Evolutionary conservation across 1,140 invertebrate genomes (phyloP).

Genomic region (Cydia pomonella): DNA sequence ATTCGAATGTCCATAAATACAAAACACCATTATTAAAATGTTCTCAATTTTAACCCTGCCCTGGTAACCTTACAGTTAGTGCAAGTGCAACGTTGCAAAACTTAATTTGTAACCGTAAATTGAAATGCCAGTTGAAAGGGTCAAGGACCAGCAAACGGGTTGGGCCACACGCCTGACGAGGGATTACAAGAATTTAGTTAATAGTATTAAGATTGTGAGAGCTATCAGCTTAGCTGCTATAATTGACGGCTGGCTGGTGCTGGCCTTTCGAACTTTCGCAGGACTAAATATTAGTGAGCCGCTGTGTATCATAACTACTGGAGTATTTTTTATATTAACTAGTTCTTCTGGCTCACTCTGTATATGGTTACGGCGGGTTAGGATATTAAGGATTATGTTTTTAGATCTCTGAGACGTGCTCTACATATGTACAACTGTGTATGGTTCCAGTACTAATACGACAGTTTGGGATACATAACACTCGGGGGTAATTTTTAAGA

Average conservation of each 20-base stretch:
- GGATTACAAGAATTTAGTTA: constrained; percentile 11
- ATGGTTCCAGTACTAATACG: no score
- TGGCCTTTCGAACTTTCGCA: not conserved
- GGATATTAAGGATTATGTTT: no score
- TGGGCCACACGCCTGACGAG: not conserved
- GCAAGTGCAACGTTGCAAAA: constrained; percentile 24
- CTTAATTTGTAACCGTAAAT: constrained; percentile 13
- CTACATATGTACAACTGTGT: no score
- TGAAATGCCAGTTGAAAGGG: constrained; percentile 22
- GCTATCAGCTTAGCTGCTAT: not conserved
- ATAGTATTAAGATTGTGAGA: not conserved
- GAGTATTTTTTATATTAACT: no score
- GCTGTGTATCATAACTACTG: no score
- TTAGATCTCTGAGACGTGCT: no score
- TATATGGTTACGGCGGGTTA: no score
- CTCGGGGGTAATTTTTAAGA: no score
- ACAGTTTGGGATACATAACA: no score
- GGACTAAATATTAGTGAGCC: not conserved
- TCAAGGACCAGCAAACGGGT: constrained; percentile 27
- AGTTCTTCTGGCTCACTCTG: no score
- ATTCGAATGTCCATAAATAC: not conserved
- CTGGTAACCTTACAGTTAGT: constrained; percentile 21
- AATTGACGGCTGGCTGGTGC: not conserved
- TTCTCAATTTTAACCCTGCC: constrained; percentile 25
- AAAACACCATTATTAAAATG: constrained; percentile 1